Evolutionary conservation across 2,113 vertebrate species (phyloP).

Genomic region (Gnathonemus longibarbis): DNA sequence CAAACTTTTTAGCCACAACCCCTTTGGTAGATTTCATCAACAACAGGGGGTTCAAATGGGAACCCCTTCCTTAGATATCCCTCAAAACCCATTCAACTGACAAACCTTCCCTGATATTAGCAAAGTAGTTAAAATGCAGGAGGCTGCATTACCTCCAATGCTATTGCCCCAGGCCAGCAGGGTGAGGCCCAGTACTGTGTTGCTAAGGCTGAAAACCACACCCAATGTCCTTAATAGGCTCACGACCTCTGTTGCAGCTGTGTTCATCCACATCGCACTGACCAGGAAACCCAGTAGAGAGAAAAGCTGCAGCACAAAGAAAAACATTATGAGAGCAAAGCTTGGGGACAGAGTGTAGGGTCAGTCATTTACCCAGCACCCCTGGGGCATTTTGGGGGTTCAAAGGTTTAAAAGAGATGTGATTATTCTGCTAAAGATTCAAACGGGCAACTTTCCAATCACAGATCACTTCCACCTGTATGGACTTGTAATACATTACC

Average conservation of each 20-base stretch:
- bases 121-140: neutral
- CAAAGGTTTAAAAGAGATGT: neutral
- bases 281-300: conserved; percentile 85
- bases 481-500: neutral
- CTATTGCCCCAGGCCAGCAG: conserved; percentile 97
- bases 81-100: neutral
- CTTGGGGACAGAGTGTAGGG: neutral
- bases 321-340: neutral
- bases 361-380: neutral
- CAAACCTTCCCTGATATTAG: neutral
- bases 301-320: conserved; percentile 63
- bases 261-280: conserved; percentile 85
- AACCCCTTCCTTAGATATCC: neutral
- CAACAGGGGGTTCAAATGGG: neutral
- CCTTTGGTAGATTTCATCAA: neutral
- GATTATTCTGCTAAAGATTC: neutral
- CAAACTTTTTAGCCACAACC: neutral
- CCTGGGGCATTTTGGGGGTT: neutral
- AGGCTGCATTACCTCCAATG: conserved; percentile 68
- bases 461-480: neutral
- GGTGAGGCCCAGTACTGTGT: conserved; percentile 88
- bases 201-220: conserved; percentile 80
- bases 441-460: neutral
- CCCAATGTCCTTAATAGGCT: conserved; percentile 81
- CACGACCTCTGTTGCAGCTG: conserved; percentile 80